A percentile compares a stretch with the other conserved stretches of the same genome.
phyloP scores from a whole-genome alignment of 2,888 invertebrate genomes.

The Ophion costatus region DNA sequence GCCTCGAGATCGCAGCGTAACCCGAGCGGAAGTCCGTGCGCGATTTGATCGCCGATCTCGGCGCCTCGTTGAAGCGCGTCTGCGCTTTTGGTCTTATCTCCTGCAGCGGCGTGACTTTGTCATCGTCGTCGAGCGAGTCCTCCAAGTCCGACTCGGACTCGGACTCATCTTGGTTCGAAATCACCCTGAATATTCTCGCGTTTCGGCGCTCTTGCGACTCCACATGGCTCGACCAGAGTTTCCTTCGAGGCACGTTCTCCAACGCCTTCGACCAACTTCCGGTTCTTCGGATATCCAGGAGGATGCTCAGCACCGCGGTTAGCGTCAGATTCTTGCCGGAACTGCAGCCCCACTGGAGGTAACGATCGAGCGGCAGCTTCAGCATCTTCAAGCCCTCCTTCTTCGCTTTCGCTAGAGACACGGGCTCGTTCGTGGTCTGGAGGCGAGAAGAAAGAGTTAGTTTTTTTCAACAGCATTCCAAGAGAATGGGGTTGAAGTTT shows the following conservation, averaged over 20 bases:
- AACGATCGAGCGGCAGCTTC: constrained; percentile 92
- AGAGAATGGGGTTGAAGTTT: neutral
- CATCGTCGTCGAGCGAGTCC: neutral
- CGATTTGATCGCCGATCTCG: neutral
- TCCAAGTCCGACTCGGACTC: neutral
- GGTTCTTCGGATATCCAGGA: constrained; percentile 87
- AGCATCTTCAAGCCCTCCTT: constrained; percentile 90
- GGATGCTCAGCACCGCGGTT: constrained; percentile 90
- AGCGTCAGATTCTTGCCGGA: constrained; percentile 92
- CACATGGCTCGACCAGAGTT: neutral
- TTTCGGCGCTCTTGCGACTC: neutral
- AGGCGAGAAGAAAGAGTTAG: neutral
- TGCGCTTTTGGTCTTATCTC: neutral
- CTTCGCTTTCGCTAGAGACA: constrained; percentile 94
- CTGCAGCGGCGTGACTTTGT: neutral
- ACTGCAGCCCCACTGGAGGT: constrained; percentile 91
- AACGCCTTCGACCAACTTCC: neutral
- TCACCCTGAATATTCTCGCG: neutral
- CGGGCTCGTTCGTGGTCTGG: constrained; percentile 84
- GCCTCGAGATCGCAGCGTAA: neutral
- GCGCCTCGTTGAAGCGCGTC: neutral
- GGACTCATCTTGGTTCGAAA: neutral
- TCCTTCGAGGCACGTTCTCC: neutral
- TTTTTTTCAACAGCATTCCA: neutral
- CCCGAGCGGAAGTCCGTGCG: neutral